Evolutionary conservation across 2,797 vertebrate genomes (phyloP).

Genomic region (Rhabdophis nuchalis): DNA sequence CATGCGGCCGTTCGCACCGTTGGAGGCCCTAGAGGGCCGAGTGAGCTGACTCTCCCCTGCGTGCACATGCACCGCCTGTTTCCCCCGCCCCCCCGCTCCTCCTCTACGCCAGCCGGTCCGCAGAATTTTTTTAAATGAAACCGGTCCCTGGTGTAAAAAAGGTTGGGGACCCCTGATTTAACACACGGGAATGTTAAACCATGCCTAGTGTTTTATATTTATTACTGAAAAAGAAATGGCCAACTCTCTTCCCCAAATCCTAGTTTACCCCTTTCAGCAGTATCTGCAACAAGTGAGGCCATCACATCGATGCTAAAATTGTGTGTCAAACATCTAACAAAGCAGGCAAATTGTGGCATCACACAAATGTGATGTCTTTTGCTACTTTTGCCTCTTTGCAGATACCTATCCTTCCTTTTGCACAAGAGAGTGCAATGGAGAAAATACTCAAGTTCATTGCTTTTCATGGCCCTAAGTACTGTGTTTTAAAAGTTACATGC

Average conservation of each 20-base stretch:
- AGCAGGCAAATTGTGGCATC: neutral
- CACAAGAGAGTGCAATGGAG: neutral
- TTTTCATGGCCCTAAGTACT: neutral
- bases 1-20: no score
- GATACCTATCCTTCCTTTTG: neutral
- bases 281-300: neutral
- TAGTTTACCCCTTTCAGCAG: neutral
- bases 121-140: no score
- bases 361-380: neutral
- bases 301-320: neutral
- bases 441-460: neutral
- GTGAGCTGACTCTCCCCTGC: no score
- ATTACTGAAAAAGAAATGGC: neutral
- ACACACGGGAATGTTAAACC: neutral
- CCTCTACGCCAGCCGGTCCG: no score
- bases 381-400: neutral
- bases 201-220: neutral
- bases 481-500: neutral
- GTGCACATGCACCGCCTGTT: no score
- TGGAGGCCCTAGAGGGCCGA: no score
- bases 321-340: neutral
- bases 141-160: no score
- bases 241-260: neutral
- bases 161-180: no score
- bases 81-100: no score